phyloP scores from a whole-genome alignment of 2,888 invertebrate genomes.

The Nasonovia ribisnigri region DNA sequence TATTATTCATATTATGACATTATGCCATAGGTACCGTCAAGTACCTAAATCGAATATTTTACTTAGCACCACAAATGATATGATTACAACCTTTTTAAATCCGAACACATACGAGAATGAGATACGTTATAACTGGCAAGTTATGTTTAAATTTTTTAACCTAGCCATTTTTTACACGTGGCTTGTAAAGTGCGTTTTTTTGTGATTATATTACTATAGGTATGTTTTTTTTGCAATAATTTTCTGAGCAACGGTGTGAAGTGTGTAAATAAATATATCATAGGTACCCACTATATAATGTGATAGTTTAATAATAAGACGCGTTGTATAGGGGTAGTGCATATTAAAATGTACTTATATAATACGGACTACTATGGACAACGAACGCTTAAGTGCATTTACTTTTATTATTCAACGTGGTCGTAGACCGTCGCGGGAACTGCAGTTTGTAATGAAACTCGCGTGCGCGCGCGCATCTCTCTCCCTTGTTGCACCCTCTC shows the following conservation, averaged over 20 bases:
- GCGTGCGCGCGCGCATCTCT: not conserved
- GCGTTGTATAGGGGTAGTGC: not conserved
- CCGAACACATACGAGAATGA: not conserved
- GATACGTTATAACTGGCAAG: no score
- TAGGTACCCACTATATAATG: no score
- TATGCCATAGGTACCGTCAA: no score
- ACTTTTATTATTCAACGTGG: not conserved
- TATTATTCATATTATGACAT: no score
- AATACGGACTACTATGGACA: no score
- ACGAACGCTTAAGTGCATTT: not conserved
- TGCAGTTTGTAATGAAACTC: not conserved
- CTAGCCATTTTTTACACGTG: no score
- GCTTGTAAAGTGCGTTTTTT: no score
- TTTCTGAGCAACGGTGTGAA: not conserved
- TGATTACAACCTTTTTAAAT: not conserved
- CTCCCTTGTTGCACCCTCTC: not conserved
- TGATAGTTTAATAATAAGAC: not conserved
- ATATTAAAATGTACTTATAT: not conserved
- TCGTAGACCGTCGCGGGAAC: not conserved
- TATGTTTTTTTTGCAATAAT: no score
- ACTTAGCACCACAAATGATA: not conserved
- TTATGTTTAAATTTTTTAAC: no score
- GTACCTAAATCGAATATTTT: no score
- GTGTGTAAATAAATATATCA: not conserved
- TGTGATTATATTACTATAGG: no score